phyloP scores from a whole-genome alignment of 2,888 invertebrate genomes.

The Carcina quercana region DNA sequence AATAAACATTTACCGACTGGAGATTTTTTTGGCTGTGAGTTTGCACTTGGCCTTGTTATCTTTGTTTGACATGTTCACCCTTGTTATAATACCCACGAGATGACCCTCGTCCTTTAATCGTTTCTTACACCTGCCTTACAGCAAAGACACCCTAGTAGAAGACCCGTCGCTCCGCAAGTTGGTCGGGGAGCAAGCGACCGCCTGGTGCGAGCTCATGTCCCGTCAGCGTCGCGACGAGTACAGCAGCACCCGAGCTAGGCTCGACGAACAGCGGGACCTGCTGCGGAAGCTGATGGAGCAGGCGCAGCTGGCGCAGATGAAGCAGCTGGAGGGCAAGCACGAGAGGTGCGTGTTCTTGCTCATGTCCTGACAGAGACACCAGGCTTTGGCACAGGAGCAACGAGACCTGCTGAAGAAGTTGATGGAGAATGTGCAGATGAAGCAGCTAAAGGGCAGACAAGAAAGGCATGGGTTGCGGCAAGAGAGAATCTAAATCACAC shows the following conservation, averaged over 20 bases:
- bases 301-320: slow-evolving; percentile 89
- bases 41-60: too few relatives aligned
- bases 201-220: slow-evolving; percentile 95
- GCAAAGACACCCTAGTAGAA: slow-evolving; percentile 86
- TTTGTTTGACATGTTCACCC: too few relatives aligned
- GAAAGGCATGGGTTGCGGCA: too few relatives aligned
- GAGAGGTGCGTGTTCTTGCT: slow-evolving; percentile 70
- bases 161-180: slow-evolving; percentile 87
- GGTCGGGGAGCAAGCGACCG: slow-evolving; percentile 93
- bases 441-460: slow-evolving; percentile 92
- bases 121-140: slow-evolving; percentile 44
- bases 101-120: too few relatives aligned
- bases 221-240: slow-evolving; percentile 88
- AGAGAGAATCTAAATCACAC: too few relatives aligned
- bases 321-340: slow-evolving; percentile 91
- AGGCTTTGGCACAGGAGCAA: too few relatives aligned
- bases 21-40: too few relatives aligned
- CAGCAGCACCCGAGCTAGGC: slow-evolving; percentile 84
- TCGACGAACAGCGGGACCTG: slow-evolving; percentile 88
- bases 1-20: too few relatives aligned
- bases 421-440: slow-evolving; percentile 87
- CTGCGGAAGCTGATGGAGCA: slow-evolving; percentile 86
- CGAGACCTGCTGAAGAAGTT: slow-evolving; percentile 81
- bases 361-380: too few relatives aligned
- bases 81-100: too few relatives aligned